phyloP scores from a whole-genome alignment of 2,797 vertebrate species.

The Parotocinclus haroldoi region DNA sequence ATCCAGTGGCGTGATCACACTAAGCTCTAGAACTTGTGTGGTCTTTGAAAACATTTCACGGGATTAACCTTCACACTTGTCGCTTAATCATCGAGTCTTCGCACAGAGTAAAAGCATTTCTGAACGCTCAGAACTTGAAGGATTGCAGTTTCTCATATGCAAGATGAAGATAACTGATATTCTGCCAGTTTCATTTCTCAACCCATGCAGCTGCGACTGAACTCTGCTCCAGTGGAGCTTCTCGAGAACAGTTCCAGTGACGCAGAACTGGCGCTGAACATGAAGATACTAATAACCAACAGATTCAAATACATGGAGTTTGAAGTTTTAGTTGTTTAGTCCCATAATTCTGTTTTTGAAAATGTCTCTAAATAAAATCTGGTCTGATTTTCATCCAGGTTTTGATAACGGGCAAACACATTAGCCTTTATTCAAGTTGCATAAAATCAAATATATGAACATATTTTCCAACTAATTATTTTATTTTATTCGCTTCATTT shows the following conservation, averaged over 20 bases:
- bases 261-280: background rate
- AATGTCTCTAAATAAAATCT: no score
- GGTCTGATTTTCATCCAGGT: no score
- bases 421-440: no score
- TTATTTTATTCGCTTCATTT: no score
- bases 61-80: constrained; percentile 14
- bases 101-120: background rate
- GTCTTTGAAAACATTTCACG: constrained; percentile 8
- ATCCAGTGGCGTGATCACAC: background rate
- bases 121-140: background rate
- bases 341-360: no score
- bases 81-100: background rate
- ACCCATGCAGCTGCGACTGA: constrained; percentile 2
- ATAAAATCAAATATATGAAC: no score
- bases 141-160: constrained; percentile 6
- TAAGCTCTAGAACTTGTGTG: constrained; percentile 9
- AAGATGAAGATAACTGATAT: constrained; percentile 11
- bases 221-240: constrained; percentile 10
- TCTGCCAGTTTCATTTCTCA: constrained; percentile 20
- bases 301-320: no score
- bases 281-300: constrained; percentile 7
- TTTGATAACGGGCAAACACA: no score
- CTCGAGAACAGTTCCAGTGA: no score
- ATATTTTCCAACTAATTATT: no score
- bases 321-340: no score